A percentile compares a stretch with the other conserved stretches of the same genome.
These are phyloP conservation scores for Phasianus colchicus DNA, from an alignment of 2,113 vertebrate genomes.

Conservation along the genomic window DNA sequence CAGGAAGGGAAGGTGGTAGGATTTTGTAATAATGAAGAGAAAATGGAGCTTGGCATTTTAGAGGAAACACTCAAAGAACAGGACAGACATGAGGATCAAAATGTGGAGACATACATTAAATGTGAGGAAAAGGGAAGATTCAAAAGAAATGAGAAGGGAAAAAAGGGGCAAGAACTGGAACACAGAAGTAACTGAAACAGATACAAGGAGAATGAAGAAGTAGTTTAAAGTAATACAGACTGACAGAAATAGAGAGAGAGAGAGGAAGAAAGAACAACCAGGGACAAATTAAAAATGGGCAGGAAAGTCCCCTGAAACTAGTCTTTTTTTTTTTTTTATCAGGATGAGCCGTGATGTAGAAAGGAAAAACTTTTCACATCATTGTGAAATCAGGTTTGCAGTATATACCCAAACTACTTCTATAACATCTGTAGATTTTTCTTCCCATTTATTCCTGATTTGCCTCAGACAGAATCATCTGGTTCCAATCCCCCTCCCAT, in stretches of 20 bases:
- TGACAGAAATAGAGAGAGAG: background rate
- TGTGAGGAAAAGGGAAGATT: background rate
- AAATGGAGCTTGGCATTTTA: conserved; percentile 17
- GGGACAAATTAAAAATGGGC: background rate
- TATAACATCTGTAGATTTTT: background rate
- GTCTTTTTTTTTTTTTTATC: background rate
- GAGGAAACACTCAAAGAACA: conserved; percentile 1
- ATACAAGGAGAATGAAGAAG: background rate
- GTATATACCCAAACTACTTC: background rate
- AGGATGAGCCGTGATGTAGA: background rate
- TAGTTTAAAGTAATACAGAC: background rate
- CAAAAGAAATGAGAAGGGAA: conserved; percentile 4
- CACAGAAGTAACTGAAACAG: background rate
- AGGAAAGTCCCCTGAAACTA: background rate
- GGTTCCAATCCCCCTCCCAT: no score
- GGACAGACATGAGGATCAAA: background rate
- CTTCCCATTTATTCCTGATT: background rate
- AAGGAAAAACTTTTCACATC: background rate
- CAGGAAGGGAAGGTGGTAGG: background rate
- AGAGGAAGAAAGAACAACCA: background rate
- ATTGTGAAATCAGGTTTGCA: background rate
- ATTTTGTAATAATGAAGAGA: background rate
- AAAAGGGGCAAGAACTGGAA: background rate
- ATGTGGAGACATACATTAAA: background rate
- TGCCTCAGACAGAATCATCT: background rate